Evolutionary conservation across 2,113 vertebrate species (phyloP).

Genomic region (Blennius ocellaris): DNA sequence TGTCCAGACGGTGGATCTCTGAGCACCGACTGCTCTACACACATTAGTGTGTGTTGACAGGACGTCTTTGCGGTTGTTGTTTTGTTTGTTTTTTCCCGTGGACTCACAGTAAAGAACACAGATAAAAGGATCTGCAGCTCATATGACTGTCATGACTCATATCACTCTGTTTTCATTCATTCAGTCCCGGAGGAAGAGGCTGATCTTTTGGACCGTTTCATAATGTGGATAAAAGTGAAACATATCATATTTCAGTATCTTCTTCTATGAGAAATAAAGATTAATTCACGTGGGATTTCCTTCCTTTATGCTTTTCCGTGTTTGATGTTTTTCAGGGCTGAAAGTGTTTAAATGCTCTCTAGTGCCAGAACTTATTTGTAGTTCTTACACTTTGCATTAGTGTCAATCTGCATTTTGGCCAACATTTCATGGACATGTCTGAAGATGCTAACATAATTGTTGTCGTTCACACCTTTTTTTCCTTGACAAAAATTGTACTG

Average conservation of each 20-base stretch:
- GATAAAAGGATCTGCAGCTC: conserved; percentile 7
- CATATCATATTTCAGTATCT: not conserved
- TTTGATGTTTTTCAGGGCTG: not conserved
- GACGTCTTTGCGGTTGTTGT: conserved; percentile 22
- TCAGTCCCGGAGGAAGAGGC: not conserved
- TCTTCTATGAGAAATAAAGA: not conserved
- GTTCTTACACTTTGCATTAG: not conserved
- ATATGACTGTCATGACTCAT: conserved; percentile 13
- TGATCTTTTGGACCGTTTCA: not conserved
- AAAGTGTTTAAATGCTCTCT: not conserved
- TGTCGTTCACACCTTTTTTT: not conserved
- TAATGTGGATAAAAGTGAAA: not conserved
- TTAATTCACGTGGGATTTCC: no score
- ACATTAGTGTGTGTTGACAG: conserved; percentile 1
- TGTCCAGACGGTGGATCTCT: not conserved
- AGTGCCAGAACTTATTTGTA: not conserved
- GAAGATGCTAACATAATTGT: not conserved
- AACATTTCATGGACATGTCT: not conserved
- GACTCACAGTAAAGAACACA: conserved; percentile 8
- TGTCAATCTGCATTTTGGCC: not conserved
- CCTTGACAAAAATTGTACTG: not conserved
- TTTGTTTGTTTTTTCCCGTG: no score
- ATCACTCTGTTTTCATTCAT: not conserved
- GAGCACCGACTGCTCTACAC: not conserved
- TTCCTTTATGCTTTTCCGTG: not conserved